Evolutionary conservation across 2,113 vertebrate species (phyloP).

Genomic region (Xenopus tropicalis): DNA sequence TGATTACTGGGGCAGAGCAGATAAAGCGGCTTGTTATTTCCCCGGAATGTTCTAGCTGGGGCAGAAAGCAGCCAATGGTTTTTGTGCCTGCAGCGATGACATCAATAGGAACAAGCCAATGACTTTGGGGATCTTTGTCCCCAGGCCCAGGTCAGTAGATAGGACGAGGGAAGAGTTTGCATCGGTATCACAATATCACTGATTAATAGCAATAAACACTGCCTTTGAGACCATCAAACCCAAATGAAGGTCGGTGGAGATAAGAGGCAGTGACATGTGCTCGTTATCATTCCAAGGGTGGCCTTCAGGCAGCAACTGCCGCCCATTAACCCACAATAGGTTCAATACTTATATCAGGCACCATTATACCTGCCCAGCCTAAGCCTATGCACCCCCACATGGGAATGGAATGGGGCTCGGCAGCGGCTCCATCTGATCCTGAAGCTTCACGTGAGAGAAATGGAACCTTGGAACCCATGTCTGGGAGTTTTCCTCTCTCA

Average conservation of each 20-base stretch:
- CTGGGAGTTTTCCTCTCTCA: background rate
- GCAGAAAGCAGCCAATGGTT: background rate
- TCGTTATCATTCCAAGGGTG: conserved; percentile 7
- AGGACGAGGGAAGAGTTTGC: conserved; percentile 5
- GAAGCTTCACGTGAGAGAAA: too few species aligned
- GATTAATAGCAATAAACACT: conserved; percentile 39
- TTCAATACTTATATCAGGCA: background rate
- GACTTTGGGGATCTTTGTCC: conserved; percentile 22
- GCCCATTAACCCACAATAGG: background rate
- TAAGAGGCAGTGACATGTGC: conserved; percentile 18
- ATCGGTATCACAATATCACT: conserved; percentile 19
- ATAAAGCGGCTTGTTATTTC: background rate
- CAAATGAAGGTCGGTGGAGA: conserved; percentile 23
- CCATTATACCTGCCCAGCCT: background rate
- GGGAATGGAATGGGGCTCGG: too few species aligned
- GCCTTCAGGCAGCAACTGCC: background rate
- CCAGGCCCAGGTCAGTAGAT: background rate
- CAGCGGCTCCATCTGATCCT: too few species aligned
- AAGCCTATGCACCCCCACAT: too few species aligned
- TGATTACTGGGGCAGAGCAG: too few species aligned
- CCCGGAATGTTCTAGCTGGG: background rate
- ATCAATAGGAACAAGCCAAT: background rate
- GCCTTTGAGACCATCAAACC: conserved; percentile 4
- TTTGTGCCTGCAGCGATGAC: background rate
- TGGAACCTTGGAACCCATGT: too few species aligned